Conservation (phyloP, 2,797 vertebrate genomes). For the Synanceia verrucosa region DNA sequence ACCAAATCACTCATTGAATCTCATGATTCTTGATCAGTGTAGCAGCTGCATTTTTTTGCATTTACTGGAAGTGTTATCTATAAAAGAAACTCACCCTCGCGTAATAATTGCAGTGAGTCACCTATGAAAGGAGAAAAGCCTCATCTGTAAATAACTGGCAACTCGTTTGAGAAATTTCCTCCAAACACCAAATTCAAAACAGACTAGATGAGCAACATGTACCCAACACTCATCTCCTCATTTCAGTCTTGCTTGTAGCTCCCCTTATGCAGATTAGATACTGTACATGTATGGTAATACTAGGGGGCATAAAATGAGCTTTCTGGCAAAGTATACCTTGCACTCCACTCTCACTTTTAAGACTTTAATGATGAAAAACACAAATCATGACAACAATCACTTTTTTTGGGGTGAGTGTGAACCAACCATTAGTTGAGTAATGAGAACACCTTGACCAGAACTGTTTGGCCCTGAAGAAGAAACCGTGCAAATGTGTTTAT, state of each 20-base stretch:
- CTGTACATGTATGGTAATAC: constrained; percentile 27
- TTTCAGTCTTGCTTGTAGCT: constrained; percentile 24
- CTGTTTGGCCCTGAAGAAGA: constrained; percentile 51
- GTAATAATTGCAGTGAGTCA: not conserved
- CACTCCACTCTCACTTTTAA: constrained; percentile 11
- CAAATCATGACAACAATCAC: constrained; percentile 40
- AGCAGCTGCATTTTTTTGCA: not conserved
- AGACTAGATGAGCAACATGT: constrained; percentile 14
- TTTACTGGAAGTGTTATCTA: not conserved
- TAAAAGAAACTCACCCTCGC: not conserved
- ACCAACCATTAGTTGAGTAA: constrained; percentile 35
- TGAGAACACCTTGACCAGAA: constrained; percentile 42
- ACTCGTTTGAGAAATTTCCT: not conserved
- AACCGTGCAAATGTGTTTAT: constrained; percentile 47
- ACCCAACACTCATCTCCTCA: constrained; percentile 1
- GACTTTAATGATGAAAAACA: constrained; percentile 42
- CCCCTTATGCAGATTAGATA: constrained; percentile 27
- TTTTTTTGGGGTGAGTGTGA: constrained; percentile 10
- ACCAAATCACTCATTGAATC: not conserved
- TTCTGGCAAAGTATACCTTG: constrained; percentile 29
- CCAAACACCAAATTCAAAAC: constrained; percentile 20
- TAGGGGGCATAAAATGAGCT: constrained; percentile 22
- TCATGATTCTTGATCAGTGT: not conserved
- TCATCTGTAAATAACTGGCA: not conserved
- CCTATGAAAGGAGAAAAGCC: not conserved